Evolutionary conservation across 2,113 vertebrate species (phyloP).

Genomic region (Zapus hudsonius): DNA sequence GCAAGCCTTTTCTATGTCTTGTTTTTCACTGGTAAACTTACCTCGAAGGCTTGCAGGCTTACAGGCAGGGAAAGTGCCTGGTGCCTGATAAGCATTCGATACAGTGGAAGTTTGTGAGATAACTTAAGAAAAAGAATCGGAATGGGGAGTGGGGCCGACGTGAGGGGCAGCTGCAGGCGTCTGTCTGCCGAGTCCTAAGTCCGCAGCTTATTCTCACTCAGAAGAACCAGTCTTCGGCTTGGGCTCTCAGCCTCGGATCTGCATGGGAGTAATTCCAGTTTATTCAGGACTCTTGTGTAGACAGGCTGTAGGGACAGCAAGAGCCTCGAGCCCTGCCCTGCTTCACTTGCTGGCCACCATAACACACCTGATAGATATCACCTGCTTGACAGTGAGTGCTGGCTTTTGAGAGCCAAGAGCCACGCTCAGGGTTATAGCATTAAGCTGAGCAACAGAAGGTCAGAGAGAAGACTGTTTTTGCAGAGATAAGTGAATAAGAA

Average conservation of each 20-base stretch:
- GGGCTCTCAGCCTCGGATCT: not conserved
- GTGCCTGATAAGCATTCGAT: not conserved
- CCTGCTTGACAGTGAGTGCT: not conserved
- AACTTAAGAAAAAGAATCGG: not conserved
- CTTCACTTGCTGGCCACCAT: not conserved
- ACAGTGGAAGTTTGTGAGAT: not conserved
- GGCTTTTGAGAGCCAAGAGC: not conserved
- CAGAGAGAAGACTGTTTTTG: not conserved
- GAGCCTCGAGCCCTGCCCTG: not conserved
- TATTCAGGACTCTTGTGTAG: not conserved
- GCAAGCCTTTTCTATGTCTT: not conserved
- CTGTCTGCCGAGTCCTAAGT: not conserved
- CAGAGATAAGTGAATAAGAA: not conserved
- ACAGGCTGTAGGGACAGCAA: not conserved
- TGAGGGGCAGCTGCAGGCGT: not conserved
- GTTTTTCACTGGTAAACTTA: not conserved
- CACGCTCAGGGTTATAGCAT: not conserved
- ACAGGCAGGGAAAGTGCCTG: not conserved
- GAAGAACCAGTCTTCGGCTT: not conserved
- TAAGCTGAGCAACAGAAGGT: not conserved
- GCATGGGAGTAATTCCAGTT: not conserved
- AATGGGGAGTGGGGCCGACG: not conserved
- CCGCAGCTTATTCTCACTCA: not conserved
- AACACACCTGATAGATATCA: not conserved
- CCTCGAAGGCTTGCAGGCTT: not conserved